Base-by-base conservation (phyloP, 2,113 vertebrate genomes). In the Murina feae region DNA sequence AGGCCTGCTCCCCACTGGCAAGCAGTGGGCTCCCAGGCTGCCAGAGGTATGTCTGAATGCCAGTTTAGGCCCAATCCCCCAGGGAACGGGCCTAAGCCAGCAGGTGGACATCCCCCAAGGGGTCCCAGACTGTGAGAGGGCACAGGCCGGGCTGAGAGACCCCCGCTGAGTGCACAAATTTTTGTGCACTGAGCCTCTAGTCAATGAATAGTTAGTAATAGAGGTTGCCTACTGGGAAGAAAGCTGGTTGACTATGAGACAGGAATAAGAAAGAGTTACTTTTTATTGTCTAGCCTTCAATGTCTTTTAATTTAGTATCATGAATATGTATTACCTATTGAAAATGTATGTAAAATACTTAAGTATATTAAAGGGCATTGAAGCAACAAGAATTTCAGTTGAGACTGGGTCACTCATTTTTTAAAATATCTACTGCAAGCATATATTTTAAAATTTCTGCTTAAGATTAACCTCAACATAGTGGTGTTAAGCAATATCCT, bases 271-370 rank as follows among this genome's bases (percentile, higher is more conserved):
- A 6, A 85, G 14, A 84, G 7, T 80, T 90, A 28, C 28, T 58
- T 86, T 78, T 35, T 78, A 47, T 23, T 37, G 3, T 82, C 30
- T 35, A 69, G 2, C 4, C 6, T 65, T 47, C 72, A 58, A 53
- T 92, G 37, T 37, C 13, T 65, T 95, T 87, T 68, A 79, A 37
- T 78, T 93, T 75, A 37, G 42, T 71, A 49, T 20, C 42, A 69
- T 39, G 53, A 81, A 35, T 69, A 74, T 51, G 28, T 51, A 75
- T 80, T 83, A 91, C 2, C 5, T 83, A 69, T n/a, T 91, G 42
- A 89, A 86, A 85, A 91, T 51, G 60, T 80, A 91, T 66, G 91
- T 72, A 30, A 90, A 78, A 55, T 86, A 69, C 51, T 90, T 79
- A 87, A 60, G 60, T 81, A 37, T 28, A 60, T 81, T 81, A 58